A percentile compares a stretch with the other conserved stretches of the same genome.
phyloP scores from a whole-genome alignment of 2,113 vertebrate genomes.

The Oryzias melastigma region DNA sequence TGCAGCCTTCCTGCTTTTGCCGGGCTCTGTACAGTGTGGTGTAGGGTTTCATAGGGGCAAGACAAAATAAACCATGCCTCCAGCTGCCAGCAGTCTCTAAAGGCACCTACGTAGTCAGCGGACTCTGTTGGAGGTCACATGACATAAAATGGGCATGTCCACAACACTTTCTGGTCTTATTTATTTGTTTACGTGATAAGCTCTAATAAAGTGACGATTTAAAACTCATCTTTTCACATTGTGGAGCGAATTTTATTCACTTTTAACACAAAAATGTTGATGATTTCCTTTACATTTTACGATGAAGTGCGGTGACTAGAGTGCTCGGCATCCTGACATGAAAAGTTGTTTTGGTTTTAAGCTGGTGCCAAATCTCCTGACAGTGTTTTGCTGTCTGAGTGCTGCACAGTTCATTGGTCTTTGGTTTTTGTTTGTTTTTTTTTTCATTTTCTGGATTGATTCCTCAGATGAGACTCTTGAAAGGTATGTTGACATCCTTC shows the following conservation, averaged over 20 bases:
- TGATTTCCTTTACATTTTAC: background rate
- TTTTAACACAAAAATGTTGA: background rate
- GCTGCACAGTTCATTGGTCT: constrained; percentile 8
- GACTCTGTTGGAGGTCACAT: constrained; percentile 59
- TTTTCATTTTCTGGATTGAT: background rate
- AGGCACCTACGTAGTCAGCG: constrained; percentile 43
- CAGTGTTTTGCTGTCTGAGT: background rate
- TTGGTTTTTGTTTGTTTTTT: constrained; percentile 27
- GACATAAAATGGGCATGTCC: constrained; percentile 62
- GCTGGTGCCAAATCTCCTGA: background rate
- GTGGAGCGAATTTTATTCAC: constrained; percentile 50
- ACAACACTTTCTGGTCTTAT: constrained; percentile 77
- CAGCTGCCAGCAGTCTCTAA: constrained; percentile 50
- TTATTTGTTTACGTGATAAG: constrained; percentile 72
- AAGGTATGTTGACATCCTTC: constrained; percentile 75
- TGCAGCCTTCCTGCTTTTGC: constrained; percentile 56
- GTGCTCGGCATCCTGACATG: constrained; percentile 1
- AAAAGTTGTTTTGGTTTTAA: constrained; percentile 8
- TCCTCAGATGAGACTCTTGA: constrained; percentile 73
- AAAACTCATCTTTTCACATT: constrained; percentile 43
- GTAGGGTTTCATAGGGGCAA: constrained; percentile 61
- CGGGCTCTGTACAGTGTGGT: constrained; percentile 60
- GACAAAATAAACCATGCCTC: constrained; percentile 33
- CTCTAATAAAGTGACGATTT: constrained; percentile 71
- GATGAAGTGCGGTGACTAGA: constrained; percentile 2